Evolutionary conservation across 2,113 vertebrate species (phyloP), one percentile per base, ranked within the genome.

Genomic region (Lampris incognitus): DNA sequence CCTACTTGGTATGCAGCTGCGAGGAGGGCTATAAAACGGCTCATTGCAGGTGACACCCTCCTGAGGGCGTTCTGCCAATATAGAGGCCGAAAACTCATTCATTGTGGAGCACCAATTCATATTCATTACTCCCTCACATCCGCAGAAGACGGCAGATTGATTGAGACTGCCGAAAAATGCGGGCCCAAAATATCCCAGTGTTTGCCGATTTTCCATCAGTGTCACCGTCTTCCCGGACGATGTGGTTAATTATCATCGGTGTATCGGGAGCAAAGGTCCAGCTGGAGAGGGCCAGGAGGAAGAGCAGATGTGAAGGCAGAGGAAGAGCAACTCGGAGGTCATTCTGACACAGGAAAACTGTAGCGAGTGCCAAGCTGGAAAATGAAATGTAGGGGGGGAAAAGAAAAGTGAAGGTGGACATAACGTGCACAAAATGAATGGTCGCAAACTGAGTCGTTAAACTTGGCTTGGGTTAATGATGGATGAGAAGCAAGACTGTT

Each of bases 21-120:
- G 11, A 60, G 48, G 54, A 65, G 61, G 61, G 71, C 83, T 58
- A 79, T 89, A 85, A 91, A 90, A 89, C 6, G 72, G 62, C 86
- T 86, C 75, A 81, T 86, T 88, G 74, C 85, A 84, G 82, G 88
- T 89, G 83, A 88, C 76, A 81, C 72, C 83, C 60, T 81, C 78
- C 82, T 82, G 67, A 81, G 78, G 89, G 81, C 81, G 60, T 74
- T 73, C 80, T 80, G 80, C 78, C 84, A 85, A 76, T 81, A 86
- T 51, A 76, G 87, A 86, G 58, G 66, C 82, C 52, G 74, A 78
- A 74, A 83, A 74, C 72, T 76, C 84, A 79, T 90, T 84, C 76
- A 69, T 87, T 84, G 57, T 70, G 36, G 73, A 79, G 76, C 74
- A 61, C 60, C 73, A 11, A 88, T 90, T 91, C 81, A 82, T 90